A percentile compares a stretch with the other conserved stretches of the same genome.
Evolutionary conservation across 2,113 vertebrate species (phyloP).

Genomic region (Tychaedon coryphoeus): DNA sequence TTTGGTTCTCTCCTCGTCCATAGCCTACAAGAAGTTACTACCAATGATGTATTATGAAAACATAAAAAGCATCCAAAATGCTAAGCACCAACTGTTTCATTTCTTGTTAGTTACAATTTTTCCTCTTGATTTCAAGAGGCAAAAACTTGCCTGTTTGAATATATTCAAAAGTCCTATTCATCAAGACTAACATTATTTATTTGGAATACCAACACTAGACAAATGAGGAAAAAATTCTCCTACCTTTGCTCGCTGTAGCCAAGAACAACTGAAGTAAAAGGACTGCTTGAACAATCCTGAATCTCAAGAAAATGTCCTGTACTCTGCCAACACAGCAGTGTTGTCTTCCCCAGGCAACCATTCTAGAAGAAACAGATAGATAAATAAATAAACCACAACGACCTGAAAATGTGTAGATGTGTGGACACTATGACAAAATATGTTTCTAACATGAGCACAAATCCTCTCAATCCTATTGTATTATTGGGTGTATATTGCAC

Average conservation of each 20-base stretch:
- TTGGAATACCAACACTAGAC: not conserved
- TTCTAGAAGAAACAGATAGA: conserved; percentile 54
- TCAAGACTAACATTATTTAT: not conserved
- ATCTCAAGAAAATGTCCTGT: conserved; percentile 52
- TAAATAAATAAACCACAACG: not conserved
- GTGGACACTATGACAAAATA: not conserved
- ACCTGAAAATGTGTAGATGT: not conserved
- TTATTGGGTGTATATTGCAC: not conserved
- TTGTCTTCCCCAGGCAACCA: conserved; percentile 62
- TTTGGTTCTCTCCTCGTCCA: not conserved
- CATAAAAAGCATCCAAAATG: not conserved
- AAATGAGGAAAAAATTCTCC: conserved; percentile 24
- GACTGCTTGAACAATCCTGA: conserved; percentile 51
- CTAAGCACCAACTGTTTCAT: not conserved
- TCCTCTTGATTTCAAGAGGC: not conserved
- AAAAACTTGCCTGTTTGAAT: not conserved
- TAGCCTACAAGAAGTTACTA: not conserved
- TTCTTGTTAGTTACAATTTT: not conserved
- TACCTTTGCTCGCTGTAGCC: conserved; percentile 71
- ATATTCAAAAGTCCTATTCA: not conserved
- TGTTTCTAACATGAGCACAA: not conserved
- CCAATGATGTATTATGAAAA: not conserved
- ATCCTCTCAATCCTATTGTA: not conserved
- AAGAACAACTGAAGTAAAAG: conserved; percentile 69
- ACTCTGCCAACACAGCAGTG: conserved; percentile 43